Conservation (phyloP, 2,113 vertebrate species). For the Bungarus multicinctus region DNA sequence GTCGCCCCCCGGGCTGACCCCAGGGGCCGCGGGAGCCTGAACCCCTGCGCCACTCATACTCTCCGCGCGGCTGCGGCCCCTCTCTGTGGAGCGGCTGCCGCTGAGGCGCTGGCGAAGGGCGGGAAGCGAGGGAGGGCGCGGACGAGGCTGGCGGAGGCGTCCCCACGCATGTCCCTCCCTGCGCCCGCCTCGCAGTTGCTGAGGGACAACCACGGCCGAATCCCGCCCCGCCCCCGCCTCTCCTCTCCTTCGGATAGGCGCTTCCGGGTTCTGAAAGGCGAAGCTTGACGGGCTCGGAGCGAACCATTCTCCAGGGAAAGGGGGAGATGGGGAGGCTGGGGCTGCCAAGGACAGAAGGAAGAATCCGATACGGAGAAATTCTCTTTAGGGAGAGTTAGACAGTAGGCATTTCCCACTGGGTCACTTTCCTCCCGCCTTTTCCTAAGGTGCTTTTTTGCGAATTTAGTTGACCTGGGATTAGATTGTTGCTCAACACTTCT, state of each 20-base stretch:
- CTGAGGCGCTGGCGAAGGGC: conserved; percentile 46
- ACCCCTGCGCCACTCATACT: conserved; percentile 26
- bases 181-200: not conserved
- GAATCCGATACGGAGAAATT: not conserved
- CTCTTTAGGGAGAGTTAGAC: no score
- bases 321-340: not conserved
- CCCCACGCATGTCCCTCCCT: not conserved
- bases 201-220: conserved; percentile 25
- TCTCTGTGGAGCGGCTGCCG: conserved; percentile 12
- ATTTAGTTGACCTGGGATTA: not conserved
- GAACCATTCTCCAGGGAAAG: not conserved
- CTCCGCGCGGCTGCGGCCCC: conserved; percentile 21
- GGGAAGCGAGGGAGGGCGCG: conserved; percentile 24
- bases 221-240: conserved; percentile 10
- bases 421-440: not conserved
- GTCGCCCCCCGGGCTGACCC: conserved; percentile 23
- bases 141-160: not conserved
- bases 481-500: not conserved
- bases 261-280: conserved; percentile 4
- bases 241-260: not conserved
- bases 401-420: not conserved
- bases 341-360: not conserved
- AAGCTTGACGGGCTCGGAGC: not conserved
- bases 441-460: not conserved
- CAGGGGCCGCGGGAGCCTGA: conserved; percentile 26